Conservation (phyloP, 2,113 vertebrate genomes). For the Phainopepla nitens region DNA sequence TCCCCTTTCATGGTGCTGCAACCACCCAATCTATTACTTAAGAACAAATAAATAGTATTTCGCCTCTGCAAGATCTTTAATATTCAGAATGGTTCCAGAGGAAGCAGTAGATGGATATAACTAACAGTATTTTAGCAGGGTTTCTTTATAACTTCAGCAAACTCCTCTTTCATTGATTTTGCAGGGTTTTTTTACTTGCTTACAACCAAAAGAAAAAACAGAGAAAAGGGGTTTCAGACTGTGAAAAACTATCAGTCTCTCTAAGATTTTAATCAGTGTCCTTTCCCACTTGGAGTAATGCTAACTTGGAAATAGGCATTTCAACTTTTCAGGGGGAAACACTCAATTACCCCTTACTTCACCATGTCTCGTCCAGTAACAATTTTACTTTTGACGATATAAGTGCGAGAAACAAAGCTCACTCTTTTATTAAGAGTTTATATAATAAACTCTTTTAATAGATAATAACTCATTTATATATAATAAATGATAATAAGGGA, state of each 20-base stretch:
- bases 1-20: neutral
- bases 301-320: neutral
- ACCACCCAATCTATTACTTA: neutral
- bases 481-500: too few relatives aligned
- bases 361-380: rapidly evolving
- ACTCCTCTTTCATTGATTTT: neutral
- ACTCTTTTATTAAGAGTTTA: too few relatives aligned
- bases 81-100: neutral
- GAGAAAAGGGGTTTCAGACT: neutral
- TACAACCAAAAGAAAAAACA: neutral
- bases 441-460: too few relatives aligned
- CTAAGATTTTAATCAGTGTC: too few relatives aligned
- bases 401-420: too few relatives aligned
- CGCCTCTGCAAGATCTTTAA: neutral
- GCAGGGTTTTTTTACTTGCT: neutral
- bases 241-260: too few relatives aligned
- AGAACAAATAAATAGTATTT: neutral
- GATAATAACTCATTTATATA: too few relatives aligned
- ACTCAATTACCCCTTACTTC: neutral
- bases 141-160: neutral
- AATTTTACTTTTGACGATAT: neutral
- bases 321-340: neutral
- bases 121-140: neutral
- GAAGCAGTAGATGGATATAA: neutral
- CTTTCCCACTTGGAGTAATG: neutral